These are phyloP conservation scores for Mungos mungo DNA, from an alignment of 2,113 vertebrate species.

Conservation along the genomic window DNA sequence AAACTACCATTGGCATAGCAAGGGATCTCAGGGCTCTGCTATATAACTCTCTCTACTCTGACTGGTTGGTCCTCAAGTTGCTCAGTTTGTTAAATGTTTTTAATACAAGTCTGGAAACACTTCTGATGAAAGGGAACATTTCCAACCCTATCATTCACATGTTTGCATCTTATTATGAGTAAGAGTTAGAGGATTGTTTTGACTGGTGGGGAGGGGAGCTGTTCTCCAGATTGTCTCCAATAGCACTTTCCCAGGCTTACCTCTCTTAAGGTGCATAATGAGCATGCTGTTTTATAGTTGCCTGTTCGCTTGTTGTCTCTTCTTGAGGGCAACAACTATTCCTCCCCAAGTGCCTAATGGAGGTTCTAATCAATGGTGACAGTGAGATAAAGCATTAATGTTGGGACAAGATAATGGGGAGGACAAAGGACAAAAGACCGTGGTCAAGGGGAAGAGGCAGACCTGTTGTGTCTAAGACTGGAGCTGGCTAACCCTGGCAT, in stretches of 20 bases:
- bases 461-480: neutral
- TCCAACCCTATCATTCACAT: neutral
- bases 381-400: neutral
- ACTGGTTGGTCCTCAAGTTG: neutral
- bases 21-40: neutral
- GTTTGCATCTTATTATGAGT: neutral
- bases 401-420: neutral
- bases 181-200: neutral
- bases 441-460: neutral
- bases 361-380: neutral
- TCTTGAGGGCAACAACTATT: neutral
- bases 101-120: neutral
- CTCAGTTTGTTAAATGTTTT: neutral
- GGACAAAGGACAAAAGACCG: neutral
- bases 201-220: neutral
- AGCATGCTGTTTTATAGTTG: rapidly evolving
- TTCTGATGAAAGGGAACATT: neutral
- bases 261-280: rapidly evolving
- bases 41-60: neutral
- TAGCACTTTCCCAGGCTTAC: neutral
- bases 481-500: neutral
- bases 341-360: neutral
- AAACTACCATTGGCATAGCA: neutral
- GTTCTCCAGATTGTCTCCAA: neutral
- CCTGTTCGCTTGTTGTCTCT: neutral